A percentile compares a stretch with the other conserved stretches of the same genome.
Evolutionary conservation across 2,888 invertebrate species (phyloP).

Genomic region (Punctoribates punctum): DNA sequence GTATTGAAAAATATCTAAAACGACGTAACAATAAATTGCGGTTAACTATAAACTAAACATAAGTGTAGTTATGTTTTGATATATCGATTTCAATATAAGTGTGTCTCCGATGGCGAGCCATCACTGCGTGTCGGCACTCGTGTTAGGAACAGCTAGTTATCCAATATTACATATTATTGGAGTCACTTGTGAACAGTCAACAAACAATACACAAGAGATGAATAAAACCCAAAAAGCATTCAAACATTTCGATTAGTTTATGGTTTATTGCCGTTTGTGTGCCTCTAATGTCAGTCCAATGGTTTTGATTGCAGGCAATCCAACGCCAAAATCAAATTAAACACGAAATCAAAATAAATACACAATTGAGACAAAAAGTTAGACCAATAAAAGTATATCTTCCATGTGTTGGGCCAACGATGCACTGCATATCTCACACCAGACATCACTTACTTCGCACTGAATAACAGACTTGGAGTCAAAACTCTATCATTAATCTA

Average conservation of each 20-base stretch:
- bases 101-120: background rate
- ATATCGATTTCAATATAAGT: slow-evolving; percentile 10
- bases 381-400: background rate
- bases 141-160: slow-evolving; percentile 12
- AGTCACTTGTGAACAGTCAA: slow-evolving; percentile 34
- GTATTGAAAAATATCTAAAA: background rate
- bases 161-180: slow-evolving; percentile 22
- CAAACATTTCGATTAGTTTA: slow-evolving; percentile 25
- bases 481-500: no score
- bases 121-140: background rate
- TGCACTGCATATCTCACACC: no score
- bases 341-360: background rate
- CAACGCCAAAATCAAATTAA: background rate
- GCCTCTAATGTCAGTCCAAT: background rate
- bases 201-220: slow-evolving; percentile 33
- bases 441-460: no score
- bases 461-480: no score
- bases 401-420: background rate
- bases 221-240: slow-evolving; percentile 19
- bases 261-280: slow-evolving; percentile 21
- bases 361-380: background rate
- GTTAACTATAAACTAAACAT: background rate
- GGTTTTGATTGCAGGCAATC: background rate
- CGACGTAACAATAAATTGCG: slow-evolving; percentile 22
- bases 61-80: slow-evolving; percentile 1